phyloP scores from a whole-genome alignment of 92 coral and sea anemone genomes.

The Meandrina meandrites region DNA sequence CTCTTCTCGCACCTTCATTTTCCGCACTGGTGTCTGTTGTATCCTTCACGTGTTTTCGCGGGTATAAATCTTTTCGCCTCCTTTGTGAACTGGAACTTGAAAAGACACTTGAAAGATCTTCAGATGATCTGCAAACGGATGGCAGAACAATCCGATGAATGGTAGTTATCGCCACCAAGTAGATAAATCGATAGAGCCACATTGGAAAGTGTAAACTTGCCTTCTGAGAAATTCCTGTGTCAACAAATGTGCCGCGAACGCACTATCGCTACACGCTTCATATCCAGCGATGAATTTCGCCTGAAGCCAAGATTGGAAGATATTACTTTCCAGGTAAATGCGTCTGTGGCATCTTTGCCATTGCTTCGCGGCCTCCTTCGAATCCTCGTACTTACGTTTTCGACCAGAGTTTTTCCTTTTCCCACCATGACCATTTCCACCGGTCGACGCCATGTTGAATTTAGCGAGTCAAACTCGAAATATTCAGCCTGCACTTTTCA shows the following conservation, averaged over 20 bases:
- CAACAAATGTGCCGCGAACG: not conserved
- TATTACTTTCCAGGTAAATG: not conserved
- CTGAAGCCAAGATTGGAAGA: conserved; percentile 9
- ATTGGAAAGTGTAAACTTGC: not conserved
- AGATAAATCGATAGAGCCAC: not conserved
- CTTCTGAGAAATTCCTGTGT: not conserved
- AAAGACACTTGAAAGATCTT: not conserved
- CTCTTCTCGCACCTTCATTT: not conserved
- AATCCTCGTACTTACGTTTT: not conserved
- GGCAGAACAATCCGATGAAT: not conserved
- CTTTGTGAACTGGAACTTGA: not conserved
- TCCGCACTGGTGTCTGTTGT: no score
- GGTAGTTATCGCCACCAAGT: not conserved
- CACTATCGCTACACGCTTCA: not conserved
- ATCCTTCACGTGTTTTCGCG: not conserved
- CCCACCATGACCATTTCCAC: not conserved
- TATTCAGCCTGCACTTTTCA: not conserved
- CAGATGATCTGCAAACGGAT: not conserved
- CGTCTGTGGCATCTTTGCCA: not conserved
- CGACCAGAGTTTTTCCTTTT: conserved; percentile 6
- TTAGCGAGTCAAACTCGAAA: not conserved
- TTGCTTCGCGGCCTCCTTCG: not conserved
- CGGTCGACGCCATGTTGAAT: conserved; percentile 20
- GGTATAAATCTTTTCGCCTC: not conserved
- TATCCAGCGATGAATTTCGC: not conserved